A percentile compares a stretch with the other conserved stretches of the same genome.
phyloP scores from a whole-genome alignment of 2,113 vertebrate species.

The Nansenia antarctica region DNA sequence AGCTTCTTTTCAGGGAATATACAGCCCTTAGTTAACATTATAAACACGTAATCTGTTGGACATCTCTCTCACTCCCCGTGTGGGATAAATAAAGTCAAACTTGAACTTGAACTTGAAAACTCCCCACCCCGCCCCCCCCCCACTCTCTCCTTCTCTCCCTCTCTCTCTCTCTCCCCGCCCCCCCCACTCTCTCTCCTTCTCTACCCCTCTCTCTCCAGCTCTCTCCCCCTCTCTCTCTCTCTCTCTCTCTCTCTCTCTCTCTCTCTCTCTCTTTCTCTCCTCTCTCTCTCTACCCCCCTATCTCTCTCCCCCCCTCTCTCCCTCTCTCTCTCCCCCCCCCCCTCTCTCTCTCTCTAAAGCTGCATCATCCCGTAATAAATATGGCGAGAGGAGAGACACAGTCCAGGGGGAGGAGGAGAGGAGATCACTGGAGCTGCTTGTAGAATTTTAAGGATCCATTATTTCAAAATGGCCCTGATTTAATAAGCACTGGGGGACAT shows the following conservation, averaged over 20 bases:
- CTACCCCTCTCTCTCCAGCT: too few species aligned
- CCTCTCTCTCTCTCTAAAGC: slow-evolving; percentile 42
- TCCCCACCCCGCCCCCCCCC: too few species aligned
- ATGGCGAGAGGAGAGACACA: slow-evolving; percentile 41
- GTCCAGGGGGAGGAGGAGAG: slow-evolving; percentile 26
- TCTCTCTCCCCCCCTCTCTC: too few species aligned
- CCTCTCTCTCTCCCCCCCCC: too few species aligned
- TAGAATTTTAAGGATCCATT: slow-evolving; percentile 74
- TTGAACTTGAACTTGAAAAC: too few species aligned
- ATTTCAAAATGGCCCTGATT: slow-evolving; percentile 68
- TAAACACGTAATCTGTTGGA: slow-evolving; percentile 57
- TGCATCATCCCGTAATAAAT: slow-evolving; percentile 61
- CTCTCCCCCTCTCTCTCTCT: too few species aligned
- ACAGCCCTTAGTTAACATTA: slow-evolving; percentile 52
- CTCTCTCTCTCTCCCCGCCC: slow-evolving; percentile 37
- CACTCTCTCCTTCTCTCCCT: slow-evolving; percentile 30
- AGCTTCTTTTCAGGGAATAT: slow-evolving; percentile 21
- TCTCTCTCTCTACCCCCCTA: too few species aligned
- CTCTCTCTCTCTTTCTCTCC: too few species aligned
- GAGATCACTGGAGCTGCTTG: slow-evolving; percentile 57
- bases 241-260: too few species aligned
- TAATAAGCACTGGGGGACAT: slow-evolving; percentile 62
- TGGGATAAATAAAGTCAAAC: too few species aligned
- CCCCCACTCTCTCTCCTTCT: too few species aligned
- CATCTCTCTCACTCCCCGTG: slow-evolving; percentile 53